Base-by-base conservation (phyloP, 2,797 vertebrate genomes). In the Malurus splendens region DNA sequence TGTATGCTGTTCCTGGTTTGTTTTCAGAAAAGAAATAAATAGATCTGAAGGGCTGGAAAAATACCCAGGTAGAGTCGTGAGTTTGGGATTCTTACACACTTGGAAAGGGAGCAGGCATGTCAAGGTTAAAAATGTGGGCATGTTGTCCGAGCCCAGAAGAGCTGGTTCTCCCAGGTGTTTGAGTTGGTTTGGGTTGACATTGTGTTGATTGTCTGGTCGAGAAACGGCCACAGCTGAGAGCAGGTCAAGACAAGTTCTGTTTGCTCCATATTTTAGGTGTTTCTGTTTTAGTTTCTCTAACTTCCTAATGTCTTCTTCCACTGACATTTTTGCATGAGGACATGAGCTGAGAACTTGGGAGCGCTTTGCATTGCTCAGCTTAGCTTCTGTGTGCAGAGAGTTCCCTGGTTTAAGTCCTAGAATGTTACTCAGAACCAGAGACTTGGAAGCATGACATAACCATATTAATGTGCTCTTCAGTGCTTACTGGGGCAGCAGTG, bases 301-400 rank as follows among this genome's bases (percentile, higher is more conserved):
- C 79, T 84, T 88, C 52, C 47, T 73, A 4, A 2, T 27, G 56
- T 47, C 85, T 82, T 66, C 28, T 66, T 88, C 78, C 38, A 6
- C 67, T 61, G 59, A 3, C 18, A 10, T 38, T 65, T 87, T 33
- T 88, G 88, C 89, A 47, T 90, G 82, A 61, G 62, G 66, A 41
- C 73, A 7, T 48, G 54, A 86, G 57, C 83, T 72, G 44, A 73
- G 57, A 62, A 60, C 52, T 62, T 30, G 10, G 7, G 72, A 51
- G 74, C 36, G 41, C 92, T 92, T 90, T 93, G 76, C 64, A 44
- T 85, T 59, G 86, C 90, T 82, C 89, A 82, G 91, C 92, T 91
- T 87, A 79, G 87, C 92, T 92, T 87, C 59, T 68, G 33, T 80
- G 56, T 81, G 33, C 45, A 59, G 44, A 68, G 44, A 79, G 41